Percentiles rank a stretch among this genome's conserved stretches.
phyloP scores from a whole-genome alignment of 2,113 vertebrate genomes.

The Phrynosoma platyrhinos region DNA sequence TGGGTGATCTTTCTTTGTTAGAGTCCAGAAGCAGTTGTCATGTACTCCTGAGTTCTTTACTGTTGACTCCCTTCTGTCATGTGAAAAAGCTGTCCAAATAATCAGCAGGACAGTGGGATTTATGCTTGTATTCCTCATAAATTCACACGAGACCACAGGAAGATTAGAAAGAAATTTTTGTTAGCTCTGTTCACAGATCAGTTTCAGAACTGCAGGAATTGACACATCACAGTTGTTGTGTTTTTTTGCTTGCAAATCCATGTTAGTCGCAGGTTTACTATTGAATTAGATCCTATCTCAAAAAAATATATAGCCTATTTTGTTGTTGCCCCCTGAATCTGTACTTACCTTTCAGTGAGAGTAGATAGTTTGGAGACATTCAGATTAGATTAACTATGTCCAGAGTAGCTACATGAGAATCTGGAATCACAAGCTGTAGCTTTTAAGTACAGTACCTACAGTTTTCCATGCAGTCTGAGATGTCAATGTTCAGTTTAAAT shows the following conservation, averaged over 20 bases:
- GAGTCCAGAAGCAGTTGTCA: too few species aligned
- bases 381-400: background rate
- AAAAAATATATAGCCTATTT: background rate
- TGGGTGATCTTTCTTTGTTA: too few species aligned
- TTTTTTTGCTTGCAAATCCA: too few species aligned
- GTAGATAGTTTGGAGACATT: background rate
- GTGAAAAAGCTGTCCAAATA: background rate
- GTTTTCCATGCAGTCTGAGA: background rate
- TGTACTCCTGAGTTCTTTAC: background rate
- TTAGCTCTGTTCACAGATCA: background rate
- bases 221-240: background rate
- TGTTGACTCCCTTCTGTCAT: background rate
- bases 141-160: background rate
- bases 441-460: background rate
- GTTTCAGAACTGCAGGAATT: background rate
- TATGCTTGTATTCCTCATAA: background rate
- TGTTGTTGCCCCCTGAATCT: background rate
- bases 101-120: background rate
- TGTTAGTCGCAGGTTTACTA: too few species aligned
- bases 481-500: background rate
- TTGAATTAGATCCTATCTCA: background rate
- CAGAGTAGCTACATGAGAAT: background rate
- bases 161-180: background rate
- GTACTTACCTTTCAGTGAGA: background rate
- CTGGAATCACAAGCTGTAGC: background rate